A percentile compares a stretch with the other conserved stretches of the same genome.
Evolutionary conservation across 2,888 invertebrate genomes (phyloP).

Genomic region (Galeopsomyia nigrocyanea): DNA sequence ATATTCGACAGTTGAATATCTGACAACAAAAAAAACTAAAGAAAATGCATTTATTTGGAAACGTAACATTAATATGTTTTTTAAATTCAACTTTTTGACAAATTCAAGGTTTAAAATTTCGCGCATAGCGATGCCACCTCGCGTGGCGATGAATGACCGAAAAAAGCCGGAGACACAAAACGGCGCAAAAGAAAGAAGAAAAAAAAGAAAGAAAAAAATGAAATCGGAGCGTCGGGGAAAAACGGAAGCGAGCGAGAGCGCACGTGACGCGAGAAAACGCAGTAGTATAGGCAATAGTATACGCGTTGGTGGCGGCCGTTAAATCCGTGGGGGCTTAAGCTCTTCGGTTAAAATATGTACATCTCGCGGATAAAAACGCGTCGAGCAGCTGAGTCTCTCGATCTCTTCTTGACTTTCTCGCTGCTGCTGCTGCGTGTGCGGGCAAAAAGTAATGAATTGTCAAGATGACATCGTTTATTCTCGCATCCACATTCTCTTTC

Average conservation of each 20-base stretch:
- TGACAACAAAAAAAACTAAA: neutral
- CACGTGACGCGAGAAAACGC: neutral
- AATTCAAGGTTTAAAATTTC: too few species aligned
- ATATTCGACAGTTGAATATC: too few species aligned
- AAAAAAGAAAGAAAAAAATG: neutral
- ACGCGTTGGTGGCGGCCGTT: slow-evolving; percentile 60
- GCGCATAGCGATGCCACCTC: too few species aligned
- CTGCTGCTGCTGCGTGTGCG: neutral
- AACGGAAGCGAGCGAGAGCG: slow-evolving; percentile 34
- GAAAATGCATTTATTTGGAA: too few species aligned
- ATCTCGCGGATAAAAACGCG: slow-evolving; percentile 64
- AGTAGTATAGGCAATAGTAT: too few species aligned
- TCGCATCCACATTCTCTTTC: slow-evolving; percentile 47
- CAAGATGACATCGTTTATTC: slow-evolving; percentile 29
- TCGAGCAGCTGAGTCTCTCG: slow-evolving; percentile 66
- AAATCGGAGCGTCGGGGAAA: neutral
- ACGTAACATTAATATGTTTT: too few species aligned
- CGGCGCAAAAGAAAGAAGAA: neutral
- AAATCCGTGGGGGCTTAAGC: slow-evolving; percentile 65
- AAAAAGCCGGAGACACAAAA: too few species aligned
- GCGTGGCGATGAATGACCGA: too few species aligned
- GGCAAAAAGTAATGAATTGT: slow-evolving; percentile 40
- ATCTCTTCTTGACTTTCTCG: slow-evolving; percentile 50
- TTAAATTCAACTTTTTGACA: too few species aligned
- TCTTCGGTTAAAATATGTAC: slow-evolving; percentile 63